Conservation (phyloP, 2,113 vertebrate genomes). For the Drymodes brunneopygia region DNA sequence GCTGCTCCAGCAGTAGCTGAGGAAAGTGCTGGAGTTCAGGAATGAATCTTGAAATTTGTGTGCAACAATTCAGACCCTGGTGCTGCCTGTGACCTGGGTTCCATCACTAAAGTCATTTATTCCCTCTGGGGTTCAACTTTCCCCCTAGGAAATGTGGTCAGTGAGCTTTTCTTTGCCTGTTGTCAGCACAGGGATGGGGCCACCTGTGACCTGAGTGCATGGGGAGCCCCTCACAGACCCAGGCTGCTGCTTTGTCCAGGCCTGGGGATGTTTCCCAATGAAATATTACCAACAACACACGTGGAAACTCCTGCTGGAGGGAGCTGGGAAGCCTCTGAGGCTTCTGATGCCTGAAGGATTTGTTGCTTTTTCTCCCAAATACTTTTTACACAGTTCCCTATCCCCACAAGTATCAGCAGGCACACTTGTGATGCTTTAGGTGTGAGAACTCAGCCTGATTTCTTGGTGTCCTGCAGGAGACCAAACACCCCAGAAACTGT, state of each 20-base stretch:
- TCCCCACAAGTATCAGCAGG: no score
- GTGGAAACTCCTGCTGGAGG: background rate
- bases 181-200: background rate
- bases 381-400: no score
- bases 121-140: background rate
- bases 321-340: background rate
- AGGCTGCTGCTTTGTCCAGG: background rate
- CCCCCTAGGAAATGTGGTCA: background rate
- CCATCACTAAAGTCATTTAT: background rate
- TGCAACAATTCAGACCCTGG: background rate
- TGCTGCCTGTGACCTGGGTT: background rate
- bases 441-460: no score
- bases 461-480: no score
- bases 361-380: no score
- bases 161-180: background rate
- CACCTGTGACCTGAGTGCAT: rapidly evolving
- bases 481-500: no score
- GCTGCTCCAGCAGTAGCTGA: background rate
- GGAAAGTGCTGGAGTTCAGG: background rate
- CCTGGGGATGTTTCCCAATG: background rate
- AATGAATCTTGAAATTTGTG: background rate
- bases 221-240: background rate
- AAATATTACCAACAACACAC: background rate
- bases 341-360: no score
- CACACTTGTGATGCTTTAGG: no score